A percentile compares a stretch with the other conserved stretches of the same genome.
phyloP scores from a whole-genome alignment of 2,797 vertebrate species.

The Coilia nasus region DNA sequence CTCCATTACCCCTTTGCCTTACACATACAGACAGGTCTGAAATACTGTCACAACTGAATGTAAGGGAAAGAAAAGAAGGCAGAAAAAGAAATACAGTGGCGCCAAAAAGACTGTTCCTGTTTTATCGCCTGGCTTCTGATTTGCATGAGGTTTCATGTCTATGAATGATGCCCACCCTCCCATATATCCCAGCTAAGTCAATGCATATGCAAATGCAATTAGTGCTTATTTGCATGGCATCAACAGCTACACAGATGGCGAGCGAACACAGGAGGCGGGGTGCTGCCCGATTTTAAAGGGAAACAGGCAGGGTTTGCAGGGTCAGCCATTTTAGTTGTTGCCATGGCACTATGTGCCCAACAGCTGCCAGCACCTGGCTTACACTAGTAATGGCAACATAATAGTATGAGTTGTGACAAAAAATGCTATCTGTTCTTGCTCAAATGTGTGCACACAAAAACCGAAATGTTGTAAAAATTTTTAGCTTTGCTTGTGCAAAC shows the following conservation, averaged over 20 bases:
- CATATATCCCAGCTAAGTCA: constrained; percentile 46
- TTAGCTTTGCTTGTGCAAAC: neutral
- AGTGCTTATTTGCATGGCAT: constrained; percentile 71
- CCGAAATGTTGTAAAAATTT: neutral
- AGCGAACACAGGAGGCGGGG: constrained; percentile 50
- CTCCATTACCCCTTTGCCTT: neutral
- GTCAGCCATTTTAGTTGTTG: constrained; percentile 78
- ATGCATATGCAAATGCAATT: constrained; percentile 80
- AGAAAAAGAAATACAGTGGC: neutral
- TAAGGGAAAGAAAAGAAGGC: constrained; percentile 28
- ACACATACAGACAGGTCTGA: constrained; percentile 35
- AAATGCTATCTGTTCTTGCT: neutral
- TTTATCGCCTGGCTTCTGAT: constrained; percentile 31
- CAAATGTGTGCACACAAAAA: neutral
- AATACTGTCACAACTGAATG: constrained; percentile 29
- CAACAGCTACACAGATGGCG: constrained; percentile 76
- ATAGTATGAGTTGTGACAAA: constrained; percentile 54
- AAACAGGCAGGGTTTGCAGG: constrained; percentile 52
- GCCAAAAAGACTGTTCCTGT: constrained; percentile 17
- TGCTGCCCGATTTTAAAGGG: constrained; percentile 76
- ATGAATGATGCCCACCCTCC: neutral
- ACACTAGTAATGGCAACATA: constrained; percentile 54
- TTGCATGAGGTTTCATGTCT: constrained; percentile 26
- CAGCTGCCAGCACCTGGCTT: constrained; percentile 60
- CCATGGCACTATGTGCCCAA: constrained; percentile 65